Evolutionary conservation across 2,797 vertebrate species (phyloP).

Genomic region (Kryptopterus vitreolus): DNA sequence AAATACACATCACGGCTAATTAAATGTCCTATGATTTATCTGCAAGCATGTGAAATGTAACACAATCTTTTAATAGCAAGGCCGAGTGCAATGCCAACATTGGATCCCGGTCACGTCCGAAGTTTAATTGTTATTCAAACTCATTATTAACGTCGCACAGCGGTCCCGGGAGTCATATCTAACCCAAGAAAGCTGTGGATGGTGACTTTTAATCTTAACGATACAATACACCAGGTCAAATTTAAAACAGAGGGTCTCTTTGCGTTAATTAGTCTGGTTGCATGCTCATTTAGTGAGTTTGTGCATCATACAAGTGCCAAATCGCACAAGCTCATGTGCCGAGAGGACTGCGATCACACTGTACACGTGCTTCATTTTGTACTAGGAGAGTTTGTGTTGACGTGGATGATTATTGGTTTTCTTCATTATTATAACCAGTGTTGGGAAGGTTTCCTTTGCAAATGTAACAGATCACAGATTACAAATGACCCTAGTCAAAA

Average conservation of each 20-base stretch:
- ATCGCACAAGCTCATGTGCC: background rate
- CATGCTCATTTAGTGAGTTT: no score
- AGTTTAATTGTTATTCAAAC: background rate
- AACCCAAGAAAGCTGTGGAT: background rate
- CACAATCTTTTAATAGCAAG: background rate
- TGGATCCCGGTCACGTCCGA: background rate
- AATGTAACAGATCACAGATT: no score
- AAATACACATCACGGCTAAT: background rate
- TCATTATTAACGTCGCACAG: background rate
- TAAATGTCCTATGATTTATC: background rate
- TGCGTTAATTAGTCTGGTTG: background rate
- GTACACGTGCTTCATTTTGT: background rate
- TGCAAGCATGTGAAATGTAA: background rate
- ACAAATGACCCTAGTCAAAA: no score
- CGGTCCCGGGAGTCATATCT: background rate
- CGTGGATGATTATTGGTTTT: background rate
- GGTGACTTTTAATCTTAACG: background rate
- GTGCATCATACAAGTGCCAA: background rate
- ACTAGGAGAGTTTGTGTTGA: background rate
- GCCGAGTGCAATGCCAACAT: background rate
- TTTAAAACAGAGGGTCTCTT: background rate
- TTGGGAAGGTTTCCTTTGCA: no score
- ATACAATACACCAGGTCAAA: background rate
- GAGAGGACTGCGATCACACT: background rate
- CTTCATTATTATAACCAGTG: conserved; percentile 2